Percentiles rank a stretch among this genome's conserved stretches.
Evolutionary conservation across 2,888 invertebrate genomes (phyloP).

Genomic region (Synergus laeviventris): DNA sequence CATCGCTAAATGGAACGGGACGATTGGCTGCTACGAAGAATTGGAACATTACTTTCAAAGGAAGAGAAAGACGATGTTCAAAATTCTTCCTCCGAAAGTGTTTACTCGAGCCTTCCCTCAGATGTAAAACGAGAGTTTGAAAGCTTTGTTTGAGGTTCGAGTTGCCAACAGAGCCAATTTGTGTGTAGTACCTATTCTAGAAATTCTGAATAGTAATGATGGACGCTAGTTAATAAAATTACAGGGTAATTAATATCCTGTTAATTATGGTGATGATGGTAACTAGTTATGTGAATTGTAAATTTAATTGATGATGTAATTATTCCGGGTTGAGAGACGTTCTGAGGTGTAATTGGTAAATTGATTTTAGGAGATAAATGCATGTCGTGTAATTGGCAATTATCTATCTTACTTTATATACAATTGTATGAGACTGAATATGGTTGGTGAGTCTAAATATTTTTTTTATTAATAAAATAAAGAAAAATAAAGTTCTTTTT

Average conservation of each 20-base stretch:
- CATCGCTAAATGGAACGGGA: slow-evolving; percentile 54
- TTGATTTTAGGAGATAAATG: not conserved
- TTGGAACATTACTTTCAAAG: slow-evolving; percentile 29
- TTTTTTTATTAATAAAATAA: too few species aligned
- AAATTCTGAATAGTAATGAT: slow-evolving; percentile 2
- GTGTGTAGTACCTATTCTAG: not conserved
- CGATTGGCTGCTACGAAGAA: slow-evolving; percentile 40
- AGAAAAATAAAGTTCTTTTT: not conserved
- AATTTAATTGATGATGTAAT: slow-evolving; percentile 1
- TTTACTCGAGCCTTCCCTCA: slow-evolving; percentile 14
- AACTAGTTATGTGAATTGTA: not conserved
- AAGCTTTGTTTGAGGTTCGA: slow-evolving; percentile 2
- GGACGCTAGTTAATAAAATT: not conserved
- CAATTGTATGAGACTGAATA: not conserved
- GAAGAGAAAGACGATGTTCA: not conserved
- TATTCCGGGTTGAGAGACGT: not conserved
- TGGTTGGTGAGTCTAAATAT: too few species aligned
- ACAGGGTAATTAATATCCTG: slow-evolving; percentile 2
- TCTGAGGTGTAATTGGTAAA: not conserved
- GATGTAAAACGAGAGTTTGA: not conserved
- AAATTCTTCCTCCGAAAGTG: slow-evolving; percentile 5
- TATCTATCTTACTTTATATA: not conserved
- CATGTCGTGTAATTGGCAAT: not conserved
- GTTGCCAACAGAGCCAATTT: not conserved
- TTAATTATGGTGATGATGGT: not conserved